These are phyloP conservation scores for Upupa epops DNA, from an alignment of 2,113 vertebrate species.

Conservation along the genomic window DNA sequence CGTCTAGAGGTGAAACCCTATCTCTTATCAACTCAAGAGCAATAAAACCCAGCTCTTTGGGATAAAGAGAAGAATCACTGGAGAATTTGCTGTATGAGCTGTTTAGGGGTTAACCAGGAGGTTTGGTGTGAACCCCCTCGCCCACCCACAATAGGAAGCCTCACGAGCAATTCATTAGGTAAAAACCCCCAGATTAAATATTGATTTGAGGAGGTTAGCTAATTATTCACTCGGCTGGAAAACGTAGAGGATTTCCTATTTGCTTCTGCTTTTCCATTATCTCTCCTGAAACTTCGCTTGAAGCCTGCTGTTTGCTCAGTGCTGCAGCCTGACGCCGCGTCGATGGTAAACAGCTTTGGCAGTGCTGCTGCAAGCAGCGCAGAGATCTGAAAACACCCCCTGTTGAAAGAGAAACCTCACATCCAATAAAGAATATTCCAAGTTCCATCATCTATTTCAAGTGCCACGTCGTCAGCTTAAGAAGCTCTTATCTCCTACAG, in stretches of 20 bases:
- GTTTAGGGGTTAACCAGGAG: neutral
- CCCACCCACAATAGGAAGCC: neutral
- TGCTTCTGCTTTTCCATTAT: neutral
- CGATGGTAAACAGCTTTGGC: neutral
- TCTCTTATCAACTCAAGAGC: neutral
- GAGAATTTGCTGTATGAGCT: neutral
- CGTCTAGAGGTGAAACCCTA: neutral
- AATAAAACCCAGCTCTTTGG: neutral
- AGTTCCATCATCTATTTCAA: neutral
- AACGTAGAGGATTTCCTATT: neutral
- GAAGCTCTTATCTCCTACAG: neutral
- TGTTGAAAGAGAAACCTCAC: neutral
- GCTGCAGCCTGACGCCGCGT: accelerated
- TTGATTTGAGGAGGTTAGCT: neutral
- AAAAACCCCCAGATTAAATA: neutral
- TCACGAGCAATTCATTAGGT: neutral
- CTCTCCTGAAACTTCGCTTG: neutral
- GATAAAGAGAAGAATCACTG: neutral
- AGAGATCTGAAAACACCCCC: neutral
- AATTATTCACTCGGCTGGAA: neutral
- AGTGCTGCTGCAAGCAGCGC: neutral
- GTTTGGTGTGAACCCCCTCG: neutral
- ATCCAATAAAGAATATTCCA: neutral
- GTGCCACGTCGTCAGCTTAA: neutral
- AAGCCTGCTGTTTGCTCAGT: neutral